Evolutionary conservation across 2,113 vertebrate genomes (phyloP), one percentile per base, ranked within the genome.

Genomic region (Lampris megalopsis): DNA sequence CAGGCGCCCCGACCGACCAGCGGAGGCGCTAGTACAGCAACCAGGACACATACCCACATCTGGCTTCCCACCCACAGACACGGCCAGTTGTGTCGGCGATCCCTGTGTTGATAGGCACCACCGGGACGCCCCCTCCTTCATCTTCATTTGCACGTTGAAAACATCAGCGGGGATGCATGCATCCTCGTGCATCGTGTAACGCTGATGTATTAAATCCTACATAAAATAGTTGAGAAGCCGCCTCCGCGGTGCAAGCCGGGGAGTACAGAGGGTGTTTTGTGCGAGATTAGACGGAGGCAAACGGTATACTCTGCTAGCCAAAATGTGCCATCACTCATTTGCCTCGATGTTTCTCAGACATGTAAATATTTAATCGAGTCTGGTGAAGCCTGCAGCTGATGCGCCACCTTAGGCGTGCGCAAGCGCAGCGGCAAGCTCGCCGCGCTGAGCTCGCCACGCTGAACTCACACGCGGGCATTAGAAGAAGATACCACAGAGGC

Each of bases 91-190:
- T 24, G 24, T 24, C 24, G 24, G 24, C 24, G 24, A 24, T 24
- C 24, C 24, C 24, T 24, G 24, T 0, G 24, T 24, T 24, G 24
- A 24, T 24, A 24, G 24, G 24, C 24, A 24, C 24, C 24, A 24
- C 24, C 24, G 24, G 24, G 24, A 24, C 24, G 24, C 24, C 13
- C 5, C 35, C 24, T 72, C 49, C 9, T 60, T 13, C 24, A 35
- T 43, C 61, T 42, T 6, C 1, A 6, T 50, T 64, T n/a, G 48
- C 48, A 5, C 62, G 24, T 60, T 78, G 75, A 78, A 82, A 87
- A 88, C 80, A 68, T 69, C 63, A 69, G 73, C 60, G 2, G 24
- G 41, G 67, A 74, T 66, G 45, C 43, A 36, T n/a, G 38, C 58
- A 36, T 48, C 40, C 9, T 49, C 24, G 58, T 2, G 6, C 1